Percentiles rank a stretch among this genome's conserved stretches.
Evolutionary conservation across 2,113 vertebrate species (phyloP).

Genomic region (Melozone crissalis): DNA sequence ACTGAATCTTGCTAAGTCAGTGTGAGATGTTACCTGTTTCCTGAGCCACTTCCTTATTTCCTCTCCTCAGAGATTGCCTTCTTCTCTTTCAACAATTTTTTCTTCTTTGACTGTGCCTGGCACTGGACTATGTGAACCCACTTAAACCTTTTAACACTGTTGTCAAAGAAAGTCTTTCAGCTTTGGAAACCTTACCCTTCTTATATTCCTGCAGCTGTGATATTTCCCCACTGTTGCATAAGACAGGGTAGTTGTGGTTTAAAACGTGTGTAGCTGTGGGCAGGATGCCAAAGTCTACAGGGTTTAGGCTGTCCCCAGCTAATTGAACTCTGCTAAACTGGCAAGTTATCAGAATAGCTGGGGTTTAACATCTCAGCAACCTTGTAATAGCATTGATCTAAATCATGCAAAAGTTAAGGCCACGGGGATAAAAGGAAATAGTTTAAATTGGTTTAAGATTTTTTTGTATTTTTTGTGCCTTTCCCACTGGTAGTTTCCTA

Average conservation of each 20-base stretch:
- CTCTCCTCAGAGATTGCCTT: neutral
- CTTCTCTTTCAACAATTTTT: neutral
- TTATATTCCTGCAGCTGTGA: neutral
- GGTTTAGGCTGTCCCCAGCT: neutral
- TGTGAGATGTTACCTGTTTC: neutral
- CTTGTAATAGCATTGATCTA: neutral
- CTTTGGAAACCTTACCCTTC: neutral
- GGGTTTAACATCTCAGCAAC: neutral
- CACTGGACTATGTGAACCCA: neutral
- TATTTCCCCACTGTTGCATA: neutral
- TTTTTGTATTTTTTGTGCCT: neutral
- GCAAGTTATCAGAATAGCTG: neutral
- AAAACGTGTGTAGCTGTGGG: neutral
- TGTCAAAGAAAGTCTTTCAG: neutral
- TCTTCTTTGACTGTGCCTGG: neutral
- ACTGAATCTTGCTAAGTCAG: neutral
- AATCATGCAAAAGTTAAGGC: neutral
- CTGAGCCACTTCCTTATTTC: neutral
- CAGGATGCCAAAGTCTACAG: constrained; percentile 15
- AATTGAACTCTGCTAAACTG: neutral
- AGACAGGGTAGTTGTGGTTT: neutral
- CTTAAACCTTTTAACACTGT: neutral
- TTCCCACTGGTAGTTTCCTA: neutral
- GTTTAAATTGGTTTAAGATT: neutral
- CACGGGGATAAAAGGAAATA: neutral